Base-by-base conservation (phyloP, 2,113 vertebrate species). In the Sakesphorus luctuosus region DNA sequence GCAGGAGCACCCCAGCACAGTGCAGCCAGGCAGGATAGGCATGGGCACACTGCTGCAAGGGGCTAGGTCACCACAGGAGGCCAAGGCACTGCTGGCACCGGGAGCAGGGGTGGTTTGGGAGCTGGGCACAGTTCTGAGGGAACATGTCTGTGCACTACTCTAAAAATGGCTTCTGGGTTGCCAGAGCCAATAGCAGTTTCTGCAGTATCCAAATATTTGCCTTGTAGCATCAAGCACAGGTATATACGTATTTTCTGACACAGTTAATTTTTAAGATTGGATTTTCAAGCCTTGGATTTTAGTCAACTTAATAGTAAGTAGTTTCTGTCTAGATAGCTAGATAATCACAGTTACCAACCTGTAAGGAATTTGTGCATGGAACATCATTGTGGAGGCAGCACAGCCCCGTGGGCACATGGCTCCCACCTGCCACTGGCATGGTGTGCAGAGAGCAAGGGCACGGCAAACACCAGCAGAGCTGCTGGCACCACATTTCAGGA, bases 71-170 rank as follows among this genome's bases (percentile, higher is more conserved):
- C 74, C 58, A 5, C 10, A 4, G 73, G 56, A 84, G 50, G 46
- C 26, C 69, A 73, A 15, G 67, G 77, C 0, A 1, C 67, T 44
- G 62, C 63, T 68, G 78, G 66, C 47, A 59, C 18, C 6, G 1
- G 9, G 28, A 44, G 19, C 52, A 33, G 15, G 49, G 29, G 15
- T 61, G 63, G 24, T 28, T 63, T 43, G 10, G 49, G 23, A 43
- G 35, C 43, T 43, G 40, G 26, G 18, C 26, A 67, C 69, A 49
- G 12, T 58, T 83, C 62, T 3, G 6, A 43, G 23, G 25, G 17
- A 21, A 77, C 36, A 6, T 0, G 0, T 25, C 35, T 11, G 1
- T 71, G 56, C 18, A 5, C 21, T 28, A 59, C 31, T 31, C n/a
- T 20, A 10, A 58, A 77, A 87, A 20, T 14, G 31, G 10, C 21